A percentile compares a stretch with the other conserved stretches of the same genome.
phyloP scores from a whole-genome alignment of 2,113 vertebrate species.

The Garra rufa region DNA sequence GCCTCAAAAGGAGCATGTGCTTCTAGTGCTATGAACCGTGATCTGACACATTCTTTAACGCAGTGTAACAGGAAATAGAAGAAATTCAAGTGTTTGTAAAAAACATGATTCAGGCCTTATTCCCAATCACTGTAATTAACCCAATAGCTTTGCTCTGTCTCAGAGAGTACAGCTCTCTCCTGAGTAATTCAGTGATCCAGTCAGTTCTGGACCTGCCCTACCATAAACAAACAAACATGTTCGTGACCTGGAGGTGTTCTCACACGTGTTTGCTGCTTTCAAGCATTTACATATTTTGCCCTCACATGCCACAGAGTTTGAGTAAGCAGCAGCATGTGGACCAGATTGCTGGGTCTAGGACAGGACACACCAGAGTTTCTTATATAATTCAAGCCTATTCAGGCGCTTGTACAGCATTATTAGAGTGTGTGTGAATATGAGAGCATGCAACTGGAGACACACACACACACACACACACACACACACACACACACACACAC shows the following conservation, averaged over 20 bases:
- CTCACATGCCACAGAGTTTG: neutral
- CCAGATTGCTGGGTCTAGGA: neutral
- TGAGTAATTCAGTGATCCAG: neutral
- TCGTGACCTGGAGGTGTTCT: neutral
- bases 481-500: too few species aligned
- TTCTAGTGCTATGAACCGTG: neutral
- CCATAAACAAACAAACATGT: neutral
- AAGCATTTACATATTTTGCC: conserved; percentile 5
- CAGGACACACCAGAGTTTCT: neutral
- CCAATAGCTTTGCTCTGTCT: neutral
- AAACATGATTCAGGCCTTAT: neutral
- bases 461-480: neutral
- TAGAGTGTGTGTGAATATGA: conserved; percentile 14
- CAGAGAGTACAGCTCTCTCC: neutral
- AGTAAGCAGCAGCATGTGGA: conserved; percentile 11
- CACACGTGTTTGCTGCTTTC: neutral
- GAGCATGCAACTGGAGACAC: conserved; percentile 18
- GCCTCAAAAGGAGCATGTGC: neutral
- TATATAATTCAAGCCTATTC: conserved; percentile 48
- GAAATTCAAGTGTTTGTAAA: too few species aligned
- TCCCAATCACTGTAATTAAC: neutral
- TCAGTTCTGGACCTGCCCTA: neutral
- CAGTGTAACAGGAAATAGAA: neutral
- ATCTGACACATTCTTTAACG: neutral
- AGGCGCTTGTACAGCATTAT: neutral